Evolutionary conservation across 2,888 invertebrate species (phyloP), one percentile per base, ranked within the genome.

Genomic region (Steinernema hermaphroditum): DNA sequence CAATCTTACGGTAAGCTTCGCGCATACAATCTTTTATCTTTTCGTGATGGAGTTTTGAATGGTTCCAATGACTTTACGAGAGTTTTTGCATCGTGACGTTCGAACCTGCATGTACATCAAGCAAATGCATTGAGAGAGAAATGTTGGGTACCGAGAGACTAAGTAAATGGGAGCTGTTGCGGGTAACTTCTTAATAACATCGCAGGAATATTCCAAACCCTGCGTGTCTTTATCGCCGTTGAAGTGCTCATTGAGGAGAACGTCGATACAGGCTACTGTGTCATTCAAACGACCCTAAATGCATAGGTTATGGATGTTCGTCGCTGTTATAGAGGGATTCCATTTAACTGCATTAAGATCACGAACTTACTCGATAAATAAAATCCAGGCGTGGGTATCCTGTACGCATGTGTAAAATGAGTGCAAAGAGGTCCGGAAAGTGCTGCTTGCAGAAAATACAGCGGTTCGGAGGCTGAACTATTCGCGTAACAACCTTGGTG

Each of bases 381-480:
- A 62, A 62, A n/a, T 62, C 62, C 32, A 62, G 32, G 16, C 62
- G 62, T 16, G 62, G 62, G n/a, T 62, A 62, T 29, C 62, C 62
- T 8, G 32, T 32, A 14, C 62, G 6, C 19, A 62, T 29, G n/a
- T 62, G 62, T 32, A 62, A 32, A 8, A 62, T 8, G 12, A 62
- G 32, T 12, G 62, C 62, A 32, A 62, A 62, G 32, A 62, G 22
- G 32, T 62, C 62, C 9, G 62, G 32, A 32, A 62, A 62, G 32
- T 32, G 27, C n/a, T 62, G 62, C 16, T 62, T 62, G 34, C 62
- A 62, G 32, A 62, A 62, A 27, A 62, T 32, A 16, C 62, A 62
- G 19, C 62, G 19, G 2, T 29, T 24, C 16, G 62, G 32, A 29
- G 62, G 62, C 14, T 62, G 32, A 29, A 62, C 62, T 9, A 62